These are phyloP conservation scores for Drosophila pseudotalamancana DNA, from an alignment of 2,888 invertebrate genomes.

Conservation along the genomic window DNA sequence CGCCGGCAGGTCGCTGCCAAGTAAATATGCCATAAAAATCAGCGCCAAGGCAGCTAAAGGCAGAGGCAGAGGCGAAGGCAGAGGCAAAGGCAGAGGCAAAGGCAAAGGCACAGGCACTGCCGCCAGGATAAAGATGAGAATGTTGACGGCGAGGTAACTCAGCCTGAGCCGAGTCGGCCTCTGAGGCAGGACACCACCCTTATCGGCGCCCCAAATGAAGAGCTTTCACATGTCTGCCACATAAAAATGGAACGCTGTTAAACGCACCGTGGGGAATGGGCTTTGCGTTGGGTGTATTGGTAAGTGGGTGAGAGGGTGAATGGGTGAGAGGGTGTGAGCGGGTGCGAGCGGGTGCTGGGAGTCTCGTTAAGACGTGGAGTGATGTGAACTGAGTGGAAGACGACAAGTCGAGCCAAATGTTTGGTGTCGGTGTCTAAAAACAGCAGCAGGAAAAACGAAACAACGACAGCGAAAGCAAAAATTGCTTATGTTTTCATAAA, in stretches of 20 bases:
- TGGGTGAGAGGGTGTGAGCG: neutral
- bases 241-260: slow-evolving; percentile 78
- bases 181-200: slow-evolving; percentile 28
- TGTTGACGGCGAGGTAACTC: slow-evolving; percentile 74
- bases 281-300: too few species aligned
- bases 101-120: too few species aligned
- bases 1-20: slow-evolving; percentile 45
- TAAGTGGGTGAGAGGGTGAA: neutral
- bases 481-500: slow-evolving; percentile 80
- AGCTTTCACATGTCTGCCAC: slow-evolving; percentile 77
- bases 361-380: slow-evolving; percentile 15
- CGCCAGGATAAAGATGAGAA: slow-evolving; percentile 57
- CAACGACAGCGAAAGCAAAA: slow-evolving; percentile 43
- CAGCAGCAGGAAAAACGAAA: slow-evolving; percentile 36
- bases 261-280: slow-evolving; percentile 74
- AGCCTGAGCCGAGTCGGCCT: slow-evolving; percentile 3
- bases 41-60: slow-evolving; percentile 68
- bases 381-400: slow-evolving; percentile 26
- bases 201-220: slow-evolving; percentile 68
- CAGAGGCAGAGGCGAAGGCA: too few species aligned
- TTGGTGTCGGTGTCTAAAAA: slow-evolving; percentile 74
- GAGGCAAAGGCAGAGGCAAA: too few species aligned
- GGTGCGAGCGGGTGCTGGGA: neutral
- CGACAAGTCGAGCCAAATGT: slow-evolving; percentile 56
- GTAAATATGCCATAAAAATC: slow-evolving; percentile 77